Evolutionary conservation across 2,888 invertebrate genomes (phyloP).

Genomic region (Tupiocoris notatus): DNA sequence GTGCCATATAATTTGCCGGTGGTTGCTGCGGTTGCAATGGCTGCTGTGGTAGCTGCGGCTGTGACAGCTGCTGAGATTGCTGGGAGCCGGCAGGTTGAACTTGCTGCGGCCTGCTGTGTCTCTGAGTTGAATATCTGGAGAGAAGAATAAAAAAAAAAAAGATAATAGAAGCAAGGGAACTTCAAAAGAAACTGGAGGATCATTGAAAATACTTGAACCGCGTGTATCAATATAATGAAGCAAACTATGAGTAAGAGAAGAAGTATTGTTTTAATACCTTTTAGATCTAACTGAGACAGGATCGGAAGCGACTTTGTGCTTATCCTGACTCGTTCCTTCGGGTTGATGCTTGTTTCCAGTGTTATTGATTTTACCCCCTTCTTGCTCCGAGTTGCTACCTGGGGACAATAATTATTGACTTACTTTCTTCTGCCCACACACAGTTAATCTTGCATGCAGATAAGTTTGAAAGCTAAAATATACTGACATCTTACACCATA

Average conservation of each 20-base stretch:
- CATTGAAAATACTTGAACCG: no score
- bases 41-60: neutral
- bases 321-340: neutral
- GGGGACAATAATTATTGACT: no score
- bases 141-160: no score
- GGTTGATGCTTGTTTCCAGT: neutral
- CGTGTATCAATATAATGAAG: no score
- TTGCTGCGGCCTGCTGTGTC: slow-evolving; percentile 14
- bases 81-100: neutral
- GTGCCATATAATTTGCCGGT: neutral
- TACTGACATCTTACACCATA: no score
- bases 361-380: neutral
- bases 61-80: neutral
- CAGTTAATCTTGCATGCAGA: no score
- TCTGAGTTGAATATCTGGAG: slow-evolving; percentile 33
- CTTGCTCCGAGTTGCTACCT: neutral
- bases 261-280: no score
- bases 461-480: no score
- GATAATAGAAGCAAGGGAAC: no score
- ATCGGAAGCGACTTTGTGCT: slow-evolving; percentile 1
- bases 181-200: no score
- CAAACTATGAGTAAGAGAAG: no score
- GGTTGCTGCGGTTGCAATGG: neutral
- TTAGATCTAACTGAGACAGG: slow-evolving; percentile 10
- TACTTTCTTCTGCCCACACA: no score